These are phyloP conservation scores for Salmo trutta DNA, from an alignment of 2,797 vertebrate genomes.

Conservation along the genomic window DNA sequence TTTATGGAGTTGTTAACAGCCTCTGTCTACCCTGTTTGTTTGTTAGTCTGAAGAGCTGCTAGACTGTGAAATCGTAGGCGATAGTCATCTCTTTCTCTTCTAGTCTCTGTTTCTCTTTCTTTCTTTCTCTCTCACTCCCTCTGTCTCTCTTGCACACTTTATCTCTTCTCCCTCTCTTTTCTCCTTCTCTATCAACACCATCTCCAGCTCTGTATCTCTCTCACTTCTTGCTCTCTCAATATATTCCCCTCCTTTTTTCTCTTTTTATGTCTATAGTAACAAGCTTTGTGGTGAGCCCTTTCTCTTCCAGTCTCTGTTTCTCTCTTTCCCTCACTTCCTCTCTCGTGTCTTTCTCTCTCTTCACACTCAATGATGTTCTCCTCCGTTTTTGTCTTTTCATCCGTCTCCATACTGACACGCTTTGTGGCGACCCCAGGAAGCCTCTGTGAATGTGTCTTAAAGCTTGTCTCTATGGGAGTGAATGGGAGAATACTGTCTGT, in stretches of 20 bases:
- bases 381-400: neutral
- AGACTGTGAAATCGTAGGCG: slow-evolving; percentile 47
- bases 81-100: slow-evolving; percentile 26
- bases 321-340: neutral
- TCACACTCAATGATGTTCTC: neutral
- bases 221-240: slow-evolving; percentile 1
- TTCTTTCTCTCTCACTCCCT: neutral
- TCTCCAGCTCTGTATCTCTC: neutral
- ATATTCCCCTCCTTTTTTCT: neutral
- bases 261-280: neutral
- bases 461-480: neutral
- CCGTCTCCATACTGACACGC: neutral
- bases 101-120: neutral
- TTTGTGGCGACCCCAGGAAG: neutral
- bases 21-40: neutral
- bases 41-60: slow-evolving; percentile 10
- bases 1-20: slow-evolving; percentile 55
- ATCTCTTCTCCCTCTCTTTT: slow-evolving; percentile 7
- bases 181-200: neutral
- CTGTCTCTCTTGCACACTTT: neutral
- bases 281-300: neutral
- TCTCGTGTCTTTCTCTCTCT: neutral
- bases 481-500: slow-evolving; percentile 10
- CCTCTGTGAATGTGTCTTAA: neutral
- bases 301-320: neutral